phyloP scores from a whole-genome alignment of 2,888 invertebrate species.

The Polyploca ridens region DNA sequence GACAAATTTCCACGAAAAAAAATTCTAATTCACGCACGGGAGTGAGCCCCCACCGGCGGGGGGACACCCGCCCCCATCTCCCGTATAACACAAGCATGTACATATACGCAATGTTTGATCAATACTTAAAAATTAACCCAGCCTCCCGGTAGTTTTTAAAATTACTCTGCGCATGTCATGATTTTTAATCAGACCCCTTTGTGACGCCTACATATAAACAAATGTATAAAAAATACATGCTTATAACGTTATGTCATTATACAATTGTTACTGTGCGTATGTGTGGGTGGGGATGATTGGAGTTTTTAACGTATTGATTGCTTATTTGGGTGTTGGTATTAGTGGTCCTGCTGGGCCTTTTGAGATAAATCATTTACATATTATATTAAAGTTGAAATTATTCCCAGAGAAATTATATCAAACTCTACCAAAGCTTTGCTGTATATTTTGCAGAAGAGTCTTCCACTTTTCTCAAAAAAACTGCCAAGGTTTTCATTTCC shows the following conservation, averaged over 20 bases:
- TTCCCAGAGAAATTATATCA: neutral
- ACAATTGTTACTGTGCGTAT: conserved; percentile 18
- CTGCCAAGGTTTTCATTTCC: too few relatives aligned
- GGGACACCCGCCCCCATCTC: conserved; percentile 27
- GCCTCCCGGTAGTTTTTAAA: conserved; percentile 82
- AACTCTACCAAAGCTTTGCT: too few relatives aligned
- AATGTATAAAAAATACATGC: conserved; percentile 40
- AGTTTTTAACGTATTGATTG: conserved; percentile 8
- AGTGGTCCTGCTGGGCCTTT: neutral
- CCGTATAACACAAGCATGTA: conserved; percentile 44
- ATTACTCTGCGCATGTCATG: conserved; percentile 84
- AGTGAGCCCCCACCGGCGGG: conserved; percentile 15
- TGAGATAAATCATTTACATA: neutral
- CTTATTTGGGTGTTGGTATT: neutral
- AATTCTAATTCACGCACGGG: conserved; percentile 78
- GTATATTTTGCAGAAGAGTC: too few relatives aligned
- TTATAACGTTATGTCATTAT: conserved; percentile 52
- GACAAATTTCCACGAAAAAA: conserved; percentile 74
- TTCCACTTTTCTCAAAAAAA: too few relatives aligned
- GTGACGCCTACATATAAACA: conserved; percentile 64
- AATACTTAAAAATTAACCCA: conserved; percentile 85
- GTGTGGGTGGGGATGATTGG: conserved; percentile 1
- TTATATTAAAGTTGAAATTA: neutral
- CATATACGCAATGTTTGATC: conserved; percentile 82
- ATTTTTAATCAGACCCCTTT: conserved; percentile 81